These are phyloP conservation scores for Formica aserva DNA, from an alignment of 2,888 invertebrate species.

Conservation along the genomic window DNA sequence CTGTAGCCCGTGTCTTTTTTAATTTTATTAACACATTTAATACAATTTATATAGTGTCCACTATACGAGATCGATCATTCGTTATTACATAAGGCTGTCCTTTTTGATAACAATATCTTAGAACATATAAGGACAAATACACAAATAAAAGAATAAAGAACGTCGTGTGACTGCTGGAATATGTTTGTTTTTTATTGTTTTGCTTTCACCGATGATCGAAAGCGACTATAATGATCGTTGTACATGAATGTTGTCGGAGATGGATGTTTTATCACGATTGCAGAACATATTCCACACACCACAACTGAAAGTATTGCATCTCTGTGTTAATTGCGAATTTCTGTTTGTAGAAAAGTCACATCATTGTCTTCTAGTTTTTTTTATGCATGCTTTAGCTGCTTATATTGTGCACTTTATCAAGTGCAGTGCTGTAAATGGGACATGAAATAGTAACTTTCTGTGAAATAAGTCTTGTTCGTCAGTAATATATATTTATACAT, in stretches of 20 bases:
- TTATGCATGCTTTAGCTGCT: slow-evolving; percentile 82
- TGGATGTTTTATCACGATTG: slow-evolving; percentile 6
- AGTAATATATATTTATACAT: slow-evolving; percentile 36
- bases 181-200: slow-evolving; percentile 52
- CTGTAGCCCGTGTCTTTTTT: slow-evolving; percentile 72
- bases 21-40: slow-evolving; percentile 49
- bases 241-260: slow-evolving; percentile 11
- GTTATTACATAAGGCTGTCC: slow-evolving; percentile 52
- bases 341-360: slow-evolving; percentile 78
- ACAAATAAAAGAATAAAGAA: slow-evolving; percentile 31
- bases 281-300: slow-evolving; percentile 69
- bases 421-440: slow-evolving; percentile 59
- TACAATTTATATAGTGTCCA: slow-evolving; percentile 50
- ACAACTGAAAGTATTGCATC: slow-evolving; percentile 70
- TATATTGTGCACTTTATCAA: slow-evolving; percentile 72
- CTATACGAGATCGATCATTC: slow-evolving; percentile 53
- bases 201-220: slow-evolving; percentile 9
- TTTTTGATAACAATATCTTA: slow-evolving; percentile 62
- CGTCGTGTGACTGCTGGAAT: slow-evolving; percentile 62
- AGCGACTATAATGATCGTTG: neutral
- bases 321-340: slow-evolving; percentile 73
- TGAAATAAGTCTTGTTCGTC: slow-evolving; percentile 54
- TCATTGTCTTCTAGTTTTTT: slow-evolving; percentile 78
- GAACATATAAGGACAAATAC: slow-evolving; percentile 46
- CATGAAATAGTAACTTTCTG: slow-evolving; percentile 49